phyloP scores from a whole-genome alignment of 2,888 invertebrate species.

The Tetanocera ferruginea region DNA sequence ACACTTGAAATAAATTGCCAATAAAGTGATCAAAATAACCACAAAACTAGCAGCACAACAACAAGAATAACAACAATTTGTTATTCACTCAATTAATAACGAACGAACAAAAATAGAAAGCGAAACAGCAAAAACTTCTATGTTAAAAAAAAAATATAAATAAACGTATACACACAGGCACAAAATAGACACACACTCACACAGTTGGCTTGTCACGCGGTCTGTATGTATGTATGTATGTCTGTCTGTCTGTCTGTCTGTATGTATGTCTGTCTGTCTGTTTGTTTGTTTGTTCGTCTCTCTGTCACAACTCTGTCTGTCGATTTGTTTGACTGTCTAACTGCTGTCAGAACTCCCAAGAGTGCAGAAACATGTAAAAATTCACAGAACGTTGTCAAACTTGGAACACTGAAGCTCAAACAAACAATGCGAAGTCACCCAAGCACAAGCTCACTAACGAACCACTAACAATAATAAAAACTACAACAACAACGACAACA shows the following conservation, averaged over 20 bases:
- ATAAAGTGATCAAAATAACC: too few species aligned
- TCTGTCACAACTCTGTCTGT: background rate
- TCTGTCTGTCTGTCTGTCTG: background rate
- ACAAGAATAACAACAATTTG: background rate
- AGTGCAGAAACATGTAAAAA: constrained; percentile 6
- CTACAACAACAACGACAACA: background rate
- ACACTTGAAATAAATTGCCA: too few species aligned
- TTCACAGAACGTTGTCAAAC: background rate
- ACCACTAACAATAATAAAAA: background rate
- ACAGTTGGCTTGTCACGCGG: constrained; percentile 7
- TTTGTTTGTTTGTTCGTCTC: background rate
- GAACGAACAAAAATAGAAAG: background rate
- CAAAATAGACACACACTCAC: background rate
- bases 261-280: background rate
- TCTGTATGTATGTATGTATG: background rate
- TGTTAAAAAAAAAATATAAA: background rate
- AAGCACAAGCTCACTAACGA: background rate
- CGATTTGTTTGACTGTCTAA: background rate
- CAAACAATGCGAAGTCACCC: background rate
- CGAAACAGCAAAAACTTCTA: background rate
- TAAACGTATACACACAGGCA: background rate
- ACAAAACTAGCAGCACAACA: too few species aligned
- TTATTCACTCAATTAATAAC: background rate
- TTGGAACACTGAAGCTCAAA: background rate
- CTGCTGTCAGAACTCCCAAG: constrained; percentile 14